These are phyloP conservation scores for Papilio elwesi DNA, from an alignment of 2,888 invertebrate species.

Conservation along the genomic window DNA sequence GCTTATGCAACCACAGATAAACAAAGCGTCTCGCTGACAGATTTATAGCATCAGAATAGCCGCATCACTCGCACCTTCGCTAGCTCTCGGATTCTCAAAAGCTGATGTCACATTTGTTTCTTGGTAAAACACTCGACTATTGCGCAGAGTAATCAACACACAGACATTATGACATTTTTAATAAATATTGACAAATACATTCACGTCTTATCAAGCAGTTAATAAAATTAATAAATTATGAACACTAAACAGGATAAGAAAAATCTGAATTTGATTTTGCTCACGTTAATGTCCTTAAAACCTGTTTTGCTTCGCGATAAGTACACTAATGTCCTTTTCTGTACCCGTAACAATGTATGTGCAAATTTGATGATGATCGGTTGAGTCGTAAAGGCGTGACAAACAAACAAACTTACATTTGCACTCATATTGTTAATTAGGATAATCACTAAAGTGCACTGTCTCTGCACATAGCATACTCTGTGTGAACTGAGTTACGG, in stretches of 20 bases:
- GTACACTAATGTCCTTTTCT: no score
- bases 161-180: slow-evolving; percentile 10
- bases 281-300: no score
- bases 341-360: neutral
- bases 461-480: slow-evolving; percentile 16
- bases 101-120: slow-evolving; percentile 65
- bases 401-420: no score
- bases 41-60: slow-evolving; percentile 46
- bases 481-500: slow-evolving; percentile 18
- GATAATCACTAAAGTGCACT: slow-evolving; percentile 11
- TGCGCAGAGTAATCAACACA: slow-evolving; percentile 46
- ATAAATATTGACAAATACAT: neutral
- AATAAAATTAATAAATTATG: neutral
- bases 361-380: neutral
- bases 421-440: slow-evolving; percentile 22
- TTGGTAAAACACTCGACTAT: slow-evolving; percentile 50
- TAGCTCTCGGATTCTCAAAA: slow-evolving; percentile 52
- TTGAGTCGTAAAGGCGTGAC: neutral
- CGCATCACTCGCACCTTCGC: slow-evolving; percentile 42
- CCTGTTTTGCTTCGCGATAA: no score
- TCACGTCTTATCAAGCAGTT: neutral
- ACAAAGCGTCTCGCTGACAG: slow-evolving; percentile 38
- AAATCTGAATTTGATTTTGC: no score
- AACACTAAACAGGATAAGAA: no score
- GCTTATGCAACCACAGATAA: slow-evolving; percentile 46